These are phyloP conservation scores for Hydraecia micacea DNA, from an alignment of 2,888 invertebrate species.

Conservation along the genomic window DNA sequence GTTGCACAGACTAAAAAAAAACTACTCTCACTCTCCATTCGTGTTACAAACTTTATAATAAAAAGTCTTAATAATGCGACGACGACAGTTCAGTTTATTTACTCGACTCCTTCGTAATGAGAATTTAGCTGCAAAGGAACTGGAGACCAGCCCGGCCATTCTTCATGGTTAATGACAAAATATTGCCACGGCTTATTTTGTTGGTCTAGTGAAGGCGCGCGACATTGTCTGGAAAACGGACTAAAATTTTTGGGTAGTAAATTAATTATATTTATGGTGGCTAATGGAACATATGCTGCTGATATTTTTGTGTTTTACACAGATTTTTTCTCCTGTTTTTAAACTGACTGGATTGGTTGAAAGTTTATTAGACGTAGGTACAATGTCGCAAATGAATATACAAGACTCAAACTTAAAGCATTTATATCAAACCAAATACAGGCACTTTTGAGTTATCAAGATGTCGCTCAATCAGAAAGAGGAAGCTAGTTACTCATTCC, in stretches of 20 bases:
- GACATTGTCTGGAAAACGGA: conserved; percentile 10
- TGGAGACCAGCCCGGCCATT: conserved; percentile 54
- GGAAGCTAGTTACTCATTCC: not conserved
- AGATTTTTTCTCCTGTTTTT: not conserved
- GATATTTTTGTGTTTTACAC: not conserved
- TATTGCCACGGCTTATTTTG: conserved; percentile 70
- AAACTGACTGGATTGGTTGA: not conserved
- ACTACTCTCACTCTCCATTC: conserved; percentile 17
- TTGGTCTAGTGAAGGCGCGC: conserved; percentile 27
- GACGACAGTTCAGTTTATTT: conserved; percentile 55
- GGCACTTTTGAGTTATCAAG: not conserved
- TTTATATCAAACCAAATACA: not conserved
- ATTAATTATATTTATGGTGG: conserved; percentile 3
- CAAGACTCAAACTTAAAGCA: not conserved
- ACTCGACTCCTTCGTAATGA: conserved; percentile 59
- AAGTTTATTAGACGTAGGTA: not conserved
- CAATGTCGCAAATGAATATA: not conserved
- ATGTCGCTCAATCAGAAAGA: not conserved
- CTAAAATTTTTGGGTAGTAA: not conserved
- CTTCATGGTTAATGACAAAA: conserved; percentile 72
- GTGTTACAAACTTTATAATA: conserved; percentile 25
- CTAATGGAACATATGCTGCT: not conserved
- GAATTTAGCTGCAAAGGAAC: conserved; percentile 61
- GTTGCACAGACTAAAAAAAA: conserved; percentile 21
- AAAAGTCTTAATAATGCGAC: conserved; percentile 50